Base-by-base conservation (phyloP, 2,888 invertebrate species). In the Patella ulyssiponensis region DNA sequence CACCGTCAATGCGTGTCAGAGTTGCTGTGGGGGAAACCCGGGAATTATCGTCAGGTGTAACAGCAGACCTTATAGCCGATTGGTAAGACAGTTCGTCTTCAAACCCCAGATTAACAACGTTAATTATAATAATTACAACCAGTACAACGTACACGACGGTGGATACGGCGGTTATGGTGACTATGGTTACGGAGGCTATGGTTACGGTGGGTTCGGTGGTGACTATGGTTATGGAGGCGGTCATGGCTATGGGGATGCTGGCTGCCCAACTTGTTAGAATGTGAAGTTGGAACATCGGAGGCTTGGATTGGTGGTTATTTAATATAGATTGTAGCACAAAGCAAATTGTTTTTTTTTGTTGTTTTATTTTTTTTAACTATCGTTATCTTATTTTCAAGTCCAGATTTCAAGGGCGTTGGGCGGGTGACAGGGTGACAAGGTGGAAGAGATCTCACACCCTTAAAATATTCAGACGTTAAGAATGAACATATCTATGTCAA, bases 131-230 rank as follows among this genome's bases (percentile, higher is more conserved):
- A 64, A 64, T 20, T 64, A 20, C 64, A 33, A 33, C 33, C 33
- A 33, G 33, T 33, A 12, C 64, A 64, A 23, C 64, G 9, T 64
- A n/a, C 20, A 23, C 3, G 20, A 20, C 4, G 23, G 64, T 2
- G 64, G 20, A 20, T 64, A 20, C 15, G 64, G 23, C 23, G 64
- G 64, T 64, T 64, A 64, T 64, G 14, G 12, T 23, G 64, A 23
- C n/a, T 64, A 64, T 12, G 64, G 64, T 20, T 23, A 23, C 9
- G 64, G 23, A 64, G 7, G n/a, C 20, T 64, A 64, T 64, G 64
- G 64, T 64, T 64, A 64, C 20, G 23, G 23, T 64, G 64, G 64
- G n/a, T 64, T 20, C 12, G 64, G 23, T 64, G 64, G 64, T 64
- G n/a, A 64, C 64, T 11, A 23, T 64, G 64, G 64, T 64, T 64